Evolutionary conservation across 2,113 vertebrate genomes (phyloP).

Genomic region (Fregata magnificens): DNA sequence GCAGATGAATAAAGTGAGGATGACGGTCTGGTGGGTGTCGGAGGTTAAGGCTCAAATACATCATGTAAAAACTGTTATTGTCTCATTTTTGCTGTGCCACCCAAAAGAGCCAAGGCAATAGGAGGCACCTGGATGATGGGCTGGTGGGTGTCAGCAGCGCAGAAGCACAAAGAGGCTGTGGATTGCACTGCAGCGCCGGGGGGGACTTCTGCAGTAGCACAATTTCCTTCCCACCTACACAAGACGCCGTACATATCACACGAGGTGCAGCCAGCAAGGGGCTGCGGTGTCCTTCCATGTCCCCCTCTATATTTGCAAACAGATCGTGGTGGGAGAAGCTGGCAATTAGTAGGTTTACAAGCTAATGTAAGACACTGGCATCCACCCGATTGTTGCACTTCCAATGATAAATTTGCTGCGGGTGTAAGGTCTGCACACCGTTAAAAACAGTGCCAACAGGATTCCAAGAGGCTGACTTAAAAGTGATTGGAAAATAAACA

Average conservation of each 20-base stretch:
- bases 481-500: constrained; percentile 11
- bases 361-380: not conserved
- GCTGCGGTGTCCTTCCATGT: not conserved
- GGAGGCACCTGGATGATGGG: not conserved
- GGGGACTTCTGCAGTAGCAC: not conserved
- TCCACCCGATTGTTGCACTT: not conserved
- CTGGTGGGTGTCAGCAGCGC: not conserved
- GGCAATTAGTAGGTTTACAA: not conserved
- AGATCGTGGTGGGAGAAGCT: not conserved
- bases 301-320: not conserved
- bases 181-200: rapidly evolving
- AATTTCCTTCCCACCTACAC: not conserved
- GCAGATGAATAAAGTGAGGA: not conserved
- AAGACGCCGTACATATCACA: rapidly evolving
- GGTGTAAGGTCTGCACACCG: not conserved
- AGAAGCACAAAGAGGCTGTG: not conserved
- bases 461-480: constrained; percentile 10
- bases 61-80: rapidly evolving
- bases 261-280: not conserved
- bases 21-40: not conserved
- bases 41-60: not conserved
- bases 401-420: not conserved
- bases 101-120: not conserved
- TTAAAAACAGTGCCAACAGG: constrained; percentile 36
- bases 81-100: not conserved